phyloP scores from a whole-genome alignment of 2,888 invertebrate genomes.

The Philereme vetulata region DNA sequence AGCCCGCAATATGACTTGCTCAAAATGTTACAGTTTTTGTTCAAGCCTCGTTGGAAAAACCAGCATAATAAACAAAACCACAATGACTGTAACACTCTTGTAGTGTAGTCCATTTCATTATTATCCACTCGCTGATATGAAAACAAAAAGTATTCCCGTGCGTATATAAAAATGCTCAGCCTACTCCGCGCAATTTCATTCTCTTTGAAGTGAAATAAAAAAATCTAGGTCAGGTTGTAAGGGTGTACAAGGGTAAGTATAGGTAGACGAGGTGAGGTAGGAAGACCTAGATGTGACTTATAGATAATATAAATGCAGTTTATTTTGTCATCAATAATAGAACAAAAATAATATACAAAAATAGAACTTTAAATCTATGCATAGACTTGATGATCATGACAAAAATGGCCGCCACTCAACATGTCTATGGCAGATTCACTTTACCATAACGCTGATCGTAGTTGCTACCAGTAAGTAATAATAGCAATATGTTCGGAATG shows the following conservation, averaged over 20 bases:
- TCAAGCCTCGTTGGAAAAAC: background rate
- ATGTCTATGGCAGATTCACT: no score
- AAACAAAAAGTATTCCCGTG: slow-evolving; percentile 64
- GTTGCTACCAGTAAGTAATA: no score
- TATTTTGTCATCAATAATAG: background rate
- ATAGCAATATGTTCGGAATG: no score
- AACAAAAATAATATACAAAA: no score
- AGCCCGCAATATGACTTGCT: background rate
- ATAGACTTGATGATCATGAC: no score
- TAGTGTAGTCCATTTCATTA: slow-evolving; percentile 37
- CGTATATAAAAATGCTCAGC: slow-evolving; percentile 55
- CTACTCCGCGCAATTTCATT: slow-evolving; percentile 78
- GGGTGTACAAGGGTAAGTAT: slow-evolving; percentile 51
- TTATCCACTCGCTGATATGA: slow-evolving; percentile 53
- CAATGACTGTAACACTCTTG: slow-evolving; percentile 19
- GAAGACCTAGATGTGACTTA: slow-evolving; percentile 46
- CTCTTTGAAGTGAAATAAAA: slow-evolving; percentile 73
- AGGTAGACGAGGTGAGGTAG: slow-evolving; percentile 45
- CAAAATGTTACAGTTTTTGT: background rate
- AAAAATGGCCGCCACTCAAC: no score
- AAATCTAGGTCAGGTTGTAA: slow-evolving; percentile 75
- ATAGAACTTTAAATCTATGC: no score
- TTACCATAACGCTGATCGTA: no score
- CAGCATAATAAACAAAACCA: slow-evolving; percentile 12
- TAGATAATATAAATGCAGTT: no score